Base-by-base conservation (phyloP, 2,888 invertebrate genomes). In the Sarcophaga rosellei region DNA sequence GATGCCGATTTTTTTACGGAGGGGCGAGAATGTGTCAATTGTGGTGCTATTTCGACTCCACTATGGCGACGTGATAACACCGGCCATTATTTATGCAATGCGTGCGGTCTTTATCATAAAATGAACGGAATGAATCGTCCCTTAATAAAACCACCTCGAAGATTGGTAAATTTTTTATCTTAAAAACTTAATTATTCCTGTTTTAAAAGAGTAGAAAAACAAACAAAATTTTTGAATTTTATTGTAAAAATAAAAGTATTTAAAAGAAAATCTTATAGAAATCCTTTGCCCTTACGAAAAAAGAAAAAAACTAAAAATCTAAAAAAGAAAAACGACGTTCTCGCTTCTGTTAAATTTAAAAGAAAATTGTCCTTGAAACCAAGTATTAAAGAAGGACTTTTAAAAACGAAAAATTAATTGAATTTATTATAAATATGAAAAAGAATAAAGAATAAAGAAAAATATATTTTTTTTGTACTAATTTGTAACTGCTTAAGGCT, bases 21-120 rank as follows among this genome's bases (percentile, higher is more conserved):
- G 94, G 99, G 98, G 72, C 96, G 99, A 90, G 99, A 99, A 94
- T 99, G 99, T 94, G 98, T 99, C 87, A 99, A 99, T 95, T 99
- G 99, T 94, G 99, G 99, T 90, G 98, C 98, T 89, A 98, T 98
- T 93, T 97, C 97, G 91, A 99, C 99, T 90, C 99, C 99, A 88
- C 95, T 99, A 90, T 99, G 99, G 99, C 96, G 99, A 90, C 96
- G 99, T 93, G 99, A 99, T 95, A 98, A 98, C 93, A 98, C 98
- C 91, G 99, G 99, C 89, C 99, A 99, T 95, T 99, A 99, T 94
- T 96, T 99, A 91, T 99, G 99, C 96, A 99, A 99, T 95, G 99
- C 99, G 89, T 99, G 99, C 94, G 99, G 99, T 91, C 97, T 99
- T 90, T 99, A 99, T 95, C 96, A 97, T 94, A 98, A 98, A 95